phyloP scores from a whole-genome alignment of 2,113 vertebrate genomes.

The Dunckerocampus dactyliophorus region DNA sequence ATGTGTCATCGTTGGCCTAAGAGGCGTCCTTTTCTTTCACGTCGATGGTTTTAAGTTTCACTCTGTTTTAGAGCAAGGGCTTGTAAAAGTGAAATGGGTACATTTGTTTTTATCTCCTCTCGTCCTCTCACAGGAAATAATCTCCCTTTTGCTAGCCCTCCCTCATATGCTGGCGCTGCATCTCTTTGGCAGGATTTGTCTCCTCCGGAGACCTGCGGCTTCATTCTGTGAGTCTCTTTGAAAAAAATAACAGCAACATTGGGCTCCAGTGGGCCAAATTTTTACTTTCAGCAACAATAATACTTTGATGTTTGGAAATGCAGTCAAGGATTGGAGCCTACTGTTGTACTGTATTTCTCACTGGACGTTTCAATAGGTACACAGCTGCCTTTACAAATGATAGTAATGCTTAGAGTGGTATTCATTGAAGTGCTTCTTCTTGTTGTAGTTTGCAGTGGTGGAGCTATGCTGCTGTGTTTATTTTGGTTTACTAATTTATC shows the following conservation, averaged over 20 bases:
- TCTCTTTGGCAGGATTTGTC: conserved; percentile 55
- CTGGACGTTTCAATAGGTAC: background rate
- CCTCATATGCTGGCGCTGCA: conserved; percentile 7
- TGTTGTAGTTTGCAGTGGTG: no score
- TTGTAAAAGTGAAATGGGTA: conserved; percentile 72
- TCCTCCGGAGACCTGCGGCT: conserved; percentile 68
- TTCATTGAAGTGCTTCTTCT: no score
- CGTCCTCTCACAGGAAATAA: conserved; percentile 4
- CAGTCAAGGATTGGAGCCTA: conserved; percentile 62
- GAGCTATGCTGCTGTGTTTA: no score
- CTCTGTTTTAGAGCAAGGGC: conserved; percentile 76
- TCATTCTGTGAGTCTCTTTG: conserved; percentile 57
- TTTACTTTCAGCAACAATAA: conserved; percentile 58
- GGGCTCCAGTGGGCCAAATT: background rate
- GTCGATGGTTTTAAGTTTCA: conserved; percentile 68
- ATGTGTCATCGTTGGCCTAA: background rate
- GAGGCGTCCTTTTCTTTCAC: conserved; percentile 53
- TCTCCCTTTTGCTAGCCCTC: conserved; percentile 10
- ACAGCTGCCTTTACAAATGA: background rate
- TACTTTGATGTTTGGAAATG: conserved; percentile 48
- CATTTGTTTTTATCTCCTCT: conserved; percentile 4
- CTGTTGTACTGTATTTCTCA: conserved; percentile 56
- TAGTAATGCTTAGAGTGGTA: no score
- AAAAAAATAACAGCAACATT: background rate
- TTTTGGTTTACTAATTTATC: no score